Base-by-base conservation (phyloP, 2,888 invertebrate genomes). In the Drosophila robusta region DNA sequence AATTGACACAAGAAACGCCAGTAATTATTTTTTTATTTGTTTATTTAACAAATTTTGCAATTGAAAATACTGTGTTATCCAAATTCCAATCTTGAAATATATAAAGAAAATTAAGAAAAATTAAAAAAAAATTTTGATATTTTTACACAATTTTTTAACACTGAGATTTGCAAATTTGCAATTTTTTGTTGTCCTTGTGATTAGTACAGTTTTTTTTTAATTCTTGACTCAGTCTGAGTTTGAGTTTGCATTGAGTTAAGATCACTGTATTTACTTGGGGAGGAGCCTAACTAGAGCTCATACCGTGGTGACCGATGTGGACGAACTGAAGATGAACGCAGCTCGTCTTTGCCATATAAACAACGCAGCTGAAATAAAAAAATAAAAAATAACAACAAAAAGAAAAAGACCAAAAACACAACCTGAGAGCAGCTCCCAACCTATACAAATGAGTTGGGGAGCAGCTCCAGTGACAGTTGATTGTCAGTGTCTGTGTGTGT, bases 241-340 rank as follows among this genome's bases (percentile, higher is more conserved):
- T 57, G 14, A 14, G 9, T 68, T 49, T n/a, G 47, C 42, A 47
- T 51, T 52, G 42, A 34, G 46, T 57, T 66, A 63, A 49, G 52
- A 56, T 71, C 62, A 66, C 68, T 78, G 67, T 72, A 68, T 67
- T 82, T 84, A 78, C 70, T 78, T 78, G 36, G 52, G 46, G 57
- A 45, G 69, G 85, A 87, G 85, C 85, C 77, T 86, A 84, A 87
- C 77, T 86, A 82, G 83, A 87, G 92, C 91, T 90, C 92, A 91
- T 92, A 91, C 90, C 91, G 91, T 91, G 86, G 79, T 89, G 91
- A 91, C 90, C 91, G 92, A 91, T 92, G 91, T 91, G 89, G 89
- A 91, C 90, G 91, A 92, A 92, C 92, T 92, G 92, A 92, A 92
- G 92, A 91, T 87, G 92, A 91, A 90, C 89, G 89, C 89, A 81